Percentiles rank a stretch among this genome's conserved stretches.
These are phyloP conservation scores for Eucriotettix oculatus DNA, from an alignment of 2,888 invertebrate species.

Conservation along the genomic window DNA sequence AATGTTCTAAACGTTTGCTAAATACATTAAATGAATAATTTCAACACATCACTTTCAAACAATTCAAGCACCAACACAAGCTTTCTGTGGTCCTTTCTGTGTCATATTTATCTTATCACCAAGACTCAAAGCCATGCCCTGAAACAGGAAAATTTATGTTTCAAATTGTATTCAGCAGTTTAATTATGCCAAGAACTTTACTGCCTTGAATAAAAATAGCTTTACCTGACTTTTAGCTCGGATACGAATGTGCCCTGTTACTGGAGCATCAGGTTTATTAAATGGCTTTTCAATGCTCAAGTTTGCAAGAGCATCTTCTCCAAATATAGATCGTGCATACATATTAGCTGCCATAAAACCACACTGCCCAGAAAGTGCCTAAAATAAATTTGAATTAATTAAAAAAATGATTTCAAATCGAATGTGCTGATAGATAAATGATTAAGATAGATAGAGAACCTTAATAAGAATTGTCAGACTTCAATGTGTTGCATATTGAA, in stretches of 20 bases:
- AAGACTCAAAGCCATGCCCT: slow-evolving; percentile 97
- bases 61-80: slow-evolving; percentile 6
- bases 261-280: slow-evolving; percentile 71
- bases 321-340: slow-evolving; percentile 95
- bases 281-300: slow-evolving; percentile 92
- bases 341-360: slow-evolving; percentile 99
- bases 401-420: slow-evolving; percentile 1
- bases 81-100: slow-evolving; percentile 45
- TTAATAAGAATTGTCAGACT: no score
- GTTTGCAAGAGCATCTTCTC: slow-evolving; percentile 97
- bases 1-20: no score
- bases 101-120: slow-evolving; percentile 96
- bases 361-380: slow-evolving; percentile 90
- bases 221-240: slow-evolving; percentile 92
- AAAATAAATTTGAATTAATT: slow-evolving; percentile 12
- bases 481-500: no score
- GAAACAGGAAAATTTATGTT: slow-evolving; percentile 20
- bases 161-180: background rate
- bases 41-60: background rate
- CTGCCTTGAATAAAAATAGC: slow-evolving; percentile 2
- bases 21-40: background rate
- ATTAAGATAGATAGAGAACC: background rate
- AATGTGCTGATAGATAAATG: background rate
- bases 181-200: background rate
- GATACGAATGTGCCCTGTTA: slow-evolving; percentile 93